These are phyloP conservation scores for Papilio protenor DNA, from an alignment of 2,888 invertebrate genomes.

Conservation along the genomic window DNA sequence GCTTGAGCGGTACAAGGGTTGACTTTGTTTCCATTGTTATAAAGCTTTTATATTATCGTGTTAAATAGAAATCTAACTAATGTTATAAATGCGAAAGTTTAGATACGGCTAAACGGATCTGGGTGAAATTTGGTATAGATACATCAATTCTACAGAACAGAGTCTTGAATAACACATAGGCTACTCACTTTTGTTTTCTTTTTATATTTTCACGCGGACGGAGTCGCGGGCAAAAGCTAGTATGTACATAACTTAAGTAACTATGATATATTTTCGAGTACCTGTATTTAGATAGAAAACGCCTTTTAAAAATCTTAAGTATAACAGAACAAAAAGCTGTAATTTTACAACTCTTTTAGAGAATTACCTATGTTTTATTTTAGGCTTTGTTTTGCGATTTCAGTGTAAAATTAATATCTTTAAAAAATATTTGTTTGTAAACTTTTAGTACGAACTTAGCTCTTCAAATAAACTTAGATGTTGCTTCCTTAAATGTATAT, in stretches of 20 bases:
- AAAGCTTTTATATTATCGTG: conserved; percentile 44
- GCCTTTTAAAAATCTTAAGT: background rate
- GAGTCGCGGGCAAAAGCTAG: too few species aligned
- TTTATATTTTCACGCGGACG: too few species aligned
- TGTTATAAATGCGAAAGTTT: too few species aligned
- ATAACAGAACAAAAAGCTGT: background rate
- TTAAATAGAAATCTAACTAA: background rate
- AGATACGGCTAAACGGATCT: background rate
- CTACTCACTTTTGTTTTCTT: too few species aligned
- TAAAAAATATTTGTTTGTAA: background rate
- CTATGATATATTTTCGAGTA: background rate
- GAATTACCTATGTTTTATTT: background rate
- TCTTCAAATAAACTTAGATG: background rate
- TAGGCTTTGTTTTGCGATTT: background rate
- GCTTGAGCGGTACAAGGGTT: conserved; percentile 73
- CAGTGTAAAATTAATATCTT: background rate
- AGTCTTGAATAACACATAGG: too few species aligned
- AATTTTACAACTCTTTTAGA: too few species aligned
- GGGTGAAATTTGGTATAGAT: background rate
- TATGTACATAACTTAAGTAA: background rate
- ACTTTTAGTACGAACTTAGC: background rate
- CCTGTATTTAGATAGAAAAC: background rate
- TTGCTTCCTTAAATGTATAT: background rate
- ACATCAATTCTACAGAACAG: too few species aligned
- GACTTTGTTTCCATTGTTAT: conserved; percentile 57